Conservation (phyloP, 2,797 vertebrate species). For the Anguilla obscura region DNA sequence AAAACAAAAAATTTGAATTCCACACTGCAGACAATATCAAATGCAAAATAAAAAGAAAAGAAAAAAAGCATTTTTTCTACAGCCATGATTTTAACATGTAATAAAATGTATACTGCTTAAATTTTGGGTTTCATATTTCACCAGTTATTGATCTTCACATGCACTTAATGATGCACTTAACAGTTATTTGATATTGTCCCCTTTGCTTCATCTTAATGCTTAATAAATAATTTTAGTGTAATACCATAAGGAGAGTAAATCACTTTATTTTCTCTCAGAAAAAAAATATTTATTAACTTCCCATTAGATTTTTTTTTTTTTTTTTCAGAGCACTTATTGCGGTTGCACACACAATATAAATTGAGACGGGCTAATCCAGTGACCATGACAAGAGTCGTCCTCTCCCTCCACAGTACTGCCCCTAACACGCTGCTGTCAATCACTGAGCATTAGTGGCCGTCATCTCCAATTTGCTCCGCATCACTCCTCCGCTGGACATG, state of each 20-base stretch:
- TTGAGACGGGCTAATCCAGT: neutral
- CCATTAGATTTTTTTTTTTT: neutral
- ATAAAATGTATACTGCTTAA: neutral
- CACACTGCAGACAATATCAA: too few relatives aligned
- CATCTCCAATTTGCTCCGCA: conserved; percentile 55
- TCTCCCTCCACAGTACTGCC: neutral
- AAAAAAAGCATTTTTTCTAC: neutral
- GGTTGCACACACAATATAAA: neutral
- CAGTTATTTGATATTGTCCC: neutral
- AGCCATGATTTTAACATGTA: neutral
- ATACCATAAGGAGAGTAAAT: neutral
- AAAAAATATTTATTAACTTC: neutral
- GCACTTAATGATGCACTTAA: neutral
- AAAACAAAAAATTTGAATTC: too few relatives aligned
- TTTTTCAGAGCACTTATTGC: neutral
- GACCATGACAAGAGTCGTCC: neutral
- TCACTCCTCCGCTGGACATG: conserved; percentile 52
- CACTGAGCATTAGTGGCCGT: conserved; percentile 55
- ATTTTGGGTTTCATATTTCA: neutral
- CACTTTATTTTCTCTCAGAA: neutral
- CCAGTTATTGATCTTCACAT: neutral
- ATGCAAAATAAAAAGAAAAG: too few relatives aligned
- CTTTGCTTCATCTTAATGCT: neutral
- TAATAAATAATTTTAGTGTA: neutral
- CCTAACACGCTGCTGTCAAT: conserved; percentile 43